These are phyloP conservation scores for Subanguina moxae DNA, from an alignment of 1,140 invertebrate genomes.

Conservation along the genomic window DNA sequence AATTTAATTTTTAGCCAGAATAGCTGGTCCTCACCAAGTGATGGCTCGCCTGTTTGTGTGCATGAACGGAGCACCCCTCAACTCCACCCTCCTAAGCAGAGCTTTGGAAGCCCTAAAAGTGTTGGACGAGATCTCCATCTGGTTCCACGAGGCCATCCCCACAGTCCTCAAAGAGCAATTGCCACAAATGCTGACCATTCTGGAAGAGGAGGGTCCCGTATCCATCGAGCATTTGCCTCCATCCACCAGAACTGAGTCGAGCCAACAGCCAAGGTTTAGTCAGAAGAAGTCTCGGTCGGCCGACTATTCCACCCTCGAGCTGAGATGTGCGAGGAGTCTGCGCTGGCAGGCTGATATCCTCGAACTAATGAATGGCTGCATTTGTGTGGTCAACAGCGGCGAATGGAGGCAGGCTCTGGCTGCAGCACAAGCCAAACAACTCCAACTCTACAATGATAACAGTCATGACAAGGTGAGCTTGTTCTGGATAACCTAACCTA, in stretches of 20 bases:
- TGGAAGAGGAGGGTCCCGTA: constrained; percentile 33
- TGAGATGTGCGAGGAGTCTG: constrained; percentile 19
- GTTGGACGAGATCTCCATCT: constrained; percentile 29
- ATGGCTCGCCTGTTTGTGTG: constrained; percentile 50
- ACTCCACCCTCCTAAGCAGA: constrained; percentile 34
- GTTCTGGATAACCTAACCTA: background rate
- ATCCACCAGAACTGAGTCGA: background rate
- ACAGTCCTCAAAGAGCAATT: constrained; percentile 23
- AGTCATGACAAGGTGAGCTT: constrained; percentile 33
- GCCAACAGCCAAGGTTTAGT: background rate
- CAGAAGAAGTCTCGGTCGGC: background rate
- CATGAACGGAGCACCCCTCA: constrained; percentile 54
- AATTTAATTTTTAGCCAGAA: constrained; percentile 41
- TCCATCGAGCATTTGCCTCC: background rate
- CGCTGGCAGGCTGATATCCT: constrained; percentile 34
- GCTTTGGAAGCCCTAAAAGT: constrained; percentile 45
- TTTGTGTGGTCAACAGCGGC: constrained; percentile 20
- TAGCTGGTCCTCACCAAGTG: constrained; percentile 53
- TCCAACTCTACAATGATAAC: constrained; percentile 26
- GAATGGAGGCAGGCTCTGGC: constrained; percentile 45
- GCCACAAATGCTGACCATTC: constrained; percentile 8
- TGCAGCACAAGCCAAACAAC: constrained; percentile 40
- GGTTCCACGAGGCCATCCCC: constrained; percentile 32
- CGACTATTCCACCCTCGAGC: constrained; percentile 20
- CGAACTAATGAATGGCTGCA: constrained; percentile 29